Base-by-base conservation (phyloP, 2,888 invertebrate genomes). In the Heliconius ethilla region DNA sequence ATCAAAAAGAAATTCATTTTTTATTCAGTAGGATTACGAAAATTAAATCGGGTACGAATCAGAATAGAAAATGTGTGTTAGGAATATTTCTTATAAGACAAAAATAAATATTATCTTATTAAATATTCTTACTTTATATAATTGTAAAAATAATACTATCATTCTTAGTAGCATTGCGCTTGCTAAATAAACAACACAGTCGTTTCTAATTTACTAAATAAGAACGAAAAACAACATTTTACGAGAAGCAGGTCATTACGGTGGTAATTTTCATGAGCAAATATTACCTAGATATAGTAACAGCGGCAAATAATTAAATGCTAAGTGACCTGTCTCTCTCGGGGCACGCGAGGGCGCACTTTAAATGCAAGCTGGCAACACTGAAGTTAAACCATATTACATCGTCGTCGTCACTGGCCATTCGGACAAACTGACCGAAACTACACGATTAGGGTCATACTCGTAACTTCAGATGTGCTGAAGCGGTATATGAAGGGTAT, bases 321-420 rank as follows among this genome's bases (percentile, higher is more conserved):
- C 66, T 75, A 79, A 78, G 79, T 74, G 75, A 79, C 79, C 74
- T 70, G 79, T 78, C 77, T 76, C 75, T 70, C 69, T 27, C 29
- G 55, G 51, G 51, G 75, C 75, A 75, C 69, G 80, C 81, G 69
- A 29, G 79, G 77, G 75, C 75, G 77, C 78, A 79, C 78, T 81
- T 81, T 79, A 75, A 76, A 83, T 82, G 82, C 83, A 82, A 84
- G 84, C 83, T 84, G 82, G 87, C 89, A 90, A 89, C 82, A 89
- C 89, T 90, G 84, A 84, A 87, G 87, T 90, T 89, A 89, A 89
- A 90, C 88, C 88, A 89, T 87, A 90, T 89, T 89, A 89, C 85
- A 86, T 82, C 83, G 83, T 85, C 83, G 88, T 87, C 89, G 86
- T 87, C 89, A 86, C 83, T 82, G 85, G 86, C 82, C 83, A 84